Evolutionary conservation across 2,888 invertebrate species (phyloP), one percentile per base, ranked within the genome.

Genomic region (Dichetophora obliterata): DNA sequence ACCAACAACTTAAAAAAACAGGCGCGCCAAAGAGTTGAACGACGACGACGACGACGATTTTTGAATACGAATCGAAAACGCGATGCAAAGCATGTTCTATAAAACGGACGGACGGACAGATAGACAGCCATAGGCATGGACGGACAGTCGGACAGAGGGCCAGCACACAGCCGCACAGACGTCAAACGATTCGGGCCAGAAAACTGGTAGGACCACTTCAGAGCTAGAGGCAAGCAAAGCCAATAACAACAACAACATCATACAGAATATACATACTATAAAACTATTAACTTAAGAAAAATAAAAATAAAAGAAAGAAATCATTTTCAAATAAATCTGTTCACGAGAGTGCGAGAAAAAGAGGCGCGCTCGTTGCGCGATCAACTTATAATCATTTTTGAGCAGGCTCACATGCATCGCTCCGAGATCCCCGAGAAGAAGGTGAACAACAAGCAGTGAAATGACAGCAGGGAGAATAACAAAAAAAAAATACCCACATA

Each of bases 131-230:
- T 34, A 63, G 59, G 61, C 71, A 63, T 73, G 76, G 77, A 75
- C 66, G 76, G 68, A 66, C 76, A 73, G 66, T 77, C 27, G 72
- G 50, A 71, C 61, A n/a, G 8, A 43, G n/a, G 11, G 66, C 4
- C 50, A 52, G 24, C 57, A 63, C 59, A 79, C 16, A 31, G 66
- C 31, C 37, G 43, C 4, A 16, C 6, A n/a, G 34, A 34, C 16
- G 69, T 9, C 50, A 54, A 70, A n/a, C 31, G 54, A 27, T n/a
- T 19, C 43, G 37, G 43, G 24, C 71, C 68, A 68, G 66, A 80
- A 85, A 84, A 85, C 86, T 85, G 84, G 86, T 85, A 83, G 82
- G 83, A 84, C 85, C 82, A 85, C 85, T 86, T 85, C 83, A 84
- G 82, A 73, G 72, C 59, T 77, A 77, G 74, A 76, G 27, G 57